A percentile compares a stretch with the other conserved stretches of the same genome.
Evolutionary conservation across 2,797 vertebrate species (phyloP).

Genomic region (Sparus aurata): DNA sequence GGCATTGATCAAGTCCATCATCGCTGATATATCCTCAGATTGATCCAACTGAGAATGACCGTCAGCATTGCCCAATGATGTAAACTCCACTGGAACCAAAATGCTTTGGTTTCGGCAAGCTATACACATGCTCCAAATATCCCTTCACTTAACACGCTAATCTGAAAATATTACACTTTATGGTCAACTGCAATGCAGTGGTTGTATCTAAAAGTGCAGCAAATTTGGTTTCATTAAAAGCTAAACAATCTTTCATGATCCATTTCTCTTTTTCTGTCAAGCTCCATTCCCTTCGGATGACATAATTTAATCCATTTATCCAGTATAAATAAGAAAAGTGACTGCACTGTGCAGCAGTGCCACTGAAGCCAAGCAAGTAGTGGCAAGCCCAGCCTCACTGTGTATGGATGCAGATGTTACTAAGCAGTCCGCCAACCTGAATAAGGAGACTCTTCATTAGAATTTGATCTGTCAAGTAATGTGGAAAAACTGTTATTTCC

Average conservation of each 20-base stretch:
- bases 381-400: constrained; percentile 30
- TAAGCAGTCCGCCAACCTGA: constrained; percentile 2
- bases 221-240: constrained; percentile 69
- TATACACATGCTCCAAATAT: constrained; percentile 55
- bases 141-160: constrained; percentile 55
- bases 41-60: constrained; percentile 3
- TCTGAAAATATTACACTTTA: constrained; percentile 51
- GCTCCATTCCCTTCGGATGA: constrained; percentile 60
- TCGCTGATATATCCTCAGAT: constrained; percentile 7
- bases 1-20: constrained; percentile 6
- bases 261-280: constrained; percentile 63
- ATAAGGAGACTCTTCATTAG: constrained; percentile 12
- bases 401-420: constrained; percentile 47
- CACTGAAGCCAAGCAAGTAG: constrained; percentile 48
- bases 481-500: constrained; percentile 18
- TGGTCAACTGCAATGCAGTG: constrained; percentile 53
- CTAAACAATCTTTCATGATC: constrained; percentile 69
- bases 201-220: constrained; percentile 63
- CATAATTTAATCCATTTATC: constrained; percentile 74
- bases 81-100: constrained; percentile 38
- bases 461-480: constrained; percentile 11
- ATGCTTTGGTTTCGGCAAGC: constrained; percentile 26
- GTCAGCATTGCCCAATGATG: constrained; percentile 21
- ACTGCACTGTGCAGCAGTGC: constrained; percentile 42
- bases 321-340: constrained; percentile 69